Conservation (phyloP, 2,113 vertebrate genomes). For the Formicarius rufipectus region DNA sequence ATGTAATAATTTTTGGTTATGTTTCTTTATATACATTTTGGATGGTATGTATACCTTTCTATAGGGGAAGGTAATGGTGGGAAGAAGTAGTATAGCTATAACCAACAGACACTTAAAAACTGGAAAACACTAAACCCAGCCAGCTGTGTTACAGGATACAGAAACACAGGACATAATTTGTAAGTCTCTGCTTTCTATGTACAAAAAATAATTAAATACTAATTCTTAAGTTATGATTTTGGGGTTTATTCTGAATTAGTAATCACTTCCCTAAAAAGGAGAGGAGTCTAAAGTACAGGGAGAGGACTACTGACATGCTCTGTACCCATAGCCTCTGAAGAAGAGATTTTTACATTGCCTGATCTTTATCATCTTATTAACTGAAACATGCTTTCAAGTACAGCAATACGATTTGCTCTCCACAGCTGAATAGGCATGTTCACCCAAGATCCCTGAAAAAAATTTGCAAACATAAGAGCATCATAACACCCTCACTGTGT, state of each 20-base stretch:
- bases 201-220: neutral
- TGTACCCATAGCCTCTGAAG: neutral
- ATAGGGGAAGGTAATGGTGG: neutral
- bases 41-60: neutral
- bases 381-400: neutral
- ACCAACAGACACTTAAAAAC: neutral
- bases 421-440: neutral
- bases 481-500: neutral
- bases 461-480: neutral
- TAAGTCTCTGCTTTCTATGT: neutral
- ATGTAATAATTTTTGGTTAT: neutral
- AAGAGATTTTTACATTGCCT: neutral
- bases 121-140: neutral
- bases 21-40: neutral
- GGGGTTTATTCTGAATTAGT: neutral
- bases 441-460: neutral
- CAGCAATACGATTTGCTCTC: neutral
- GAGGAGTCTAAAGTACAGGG: neutral
- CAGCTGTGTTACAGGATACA: neutral
- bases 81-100: neutral
- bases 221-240: neutral
- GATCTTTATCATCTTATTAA: slow-evolving; percentile 14
- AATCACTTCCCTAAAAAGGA: neutral
- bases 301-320: neutral
- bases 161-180: neutral